Evolutionary conservation across 2,113 vertebrate genomes (phyloP).

Genomic region (Poeciliopsis retropinna): DNA sequence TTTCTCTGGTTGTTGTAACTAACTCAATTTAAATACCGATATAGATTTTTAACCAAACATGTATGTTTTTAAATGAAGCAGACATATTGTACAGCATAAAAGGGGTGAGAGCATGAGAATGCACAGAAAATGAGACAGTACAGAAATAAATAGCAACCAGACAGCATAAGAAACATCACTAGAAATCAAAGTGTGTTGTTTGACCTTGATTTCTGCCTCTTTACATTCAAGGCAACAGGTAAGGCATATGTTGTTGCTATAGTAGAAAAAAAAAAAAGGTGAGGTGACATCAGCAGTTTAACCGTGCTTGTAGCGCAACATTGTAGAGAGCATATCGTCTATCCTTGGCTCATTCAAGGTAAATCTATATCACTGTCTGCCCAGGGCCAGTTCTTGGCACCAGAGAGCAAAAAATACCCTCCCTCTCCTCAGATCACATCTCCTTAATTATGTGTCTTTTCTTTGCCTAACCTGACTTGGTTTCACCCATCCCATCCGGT

Average conservation of each 20-base stretch:
- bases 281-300: conserved; percentile 54
- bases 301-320: conserved; percentile 45
- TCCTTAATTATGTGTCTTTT: conserved; percentile 46
- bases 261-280: background rate
- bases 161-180: background rate
- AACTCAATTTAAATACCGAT: background rate
- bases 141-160: background rate
- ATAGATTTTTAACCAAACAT: background rate
- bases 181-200: background rate
- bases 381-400: conserved; percentile 56
- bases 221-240: conserved; percentile 52
- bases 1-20: background rate
- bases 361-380: conserved; percentile 66
- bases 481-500: background rate
- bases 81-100: background rate
- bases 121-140: background rate
- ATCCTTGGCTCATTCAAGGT: conserved; percentile 55
- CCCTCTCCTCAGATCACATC: conserved; percentile 33
- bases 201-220: conserved; percentile 28
- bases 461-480: conserved; percentile 6
- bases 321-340: conserved; percentile 47
- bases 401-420: conserved; percentile 43
- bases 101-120: background rate
- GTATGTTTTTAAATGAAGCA: background rate
- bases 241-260: conserved; percentile 40